phyloP scores from a whole-genome alignment of 2,888 invertebrate species.

The Philereme vetulata region DNA sequence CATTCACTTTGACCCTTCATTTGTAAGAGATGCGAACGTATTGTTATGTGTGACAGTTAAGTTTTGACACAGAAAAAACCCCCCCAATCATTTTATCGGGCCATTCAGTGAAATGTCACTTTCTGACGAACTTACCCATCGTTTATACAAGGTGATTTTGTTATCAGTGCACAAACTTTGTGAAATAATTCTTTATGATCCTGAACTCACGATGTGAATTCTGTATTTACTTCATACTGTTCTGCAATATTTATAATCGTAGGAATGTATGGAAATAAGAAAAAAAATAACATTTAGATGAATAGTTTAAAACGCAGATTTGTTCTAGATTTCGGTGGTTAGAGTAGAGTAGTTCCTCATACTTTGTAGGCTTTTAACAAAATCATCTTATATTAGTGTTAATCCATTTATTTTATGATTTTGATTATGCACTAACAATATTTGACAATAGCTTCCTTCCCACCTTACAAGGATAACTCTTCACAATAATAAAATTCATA shows the following conservation, averaged over 20 bases:
- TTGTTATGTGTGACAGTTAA: slow-evolving; percentile 29
- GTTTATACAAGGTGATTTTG: slow-evolving; percentile 23
- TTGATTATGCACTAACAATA: slow-evolving; percentile 70
- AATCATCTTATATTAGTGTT: slow-evolving; percentile 51
- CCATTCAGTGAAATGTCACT: slow-evolving; percentile 65
- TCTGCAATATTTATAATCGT: too few relatives aligned
- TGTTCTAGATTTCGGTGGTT: too few relatives aligned
- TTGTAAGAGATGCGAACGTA: slow-evolving; percentile 19
- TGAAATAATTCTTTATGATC: too few relatives aligned
- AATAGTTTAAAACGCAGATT: too few relatives aligned
- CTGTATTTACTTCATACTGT: too few relatives aligned
- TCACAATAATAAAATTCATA: slow-evolving; percentile 64
- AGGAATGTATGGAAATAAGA: too few relatives aligned
- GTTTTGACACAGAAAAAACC: slow-evolving; percentile 36
- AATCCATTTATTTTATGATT: slow-evolving; percentile 68
- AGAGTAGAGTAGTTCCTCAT: too few relatives aligned
- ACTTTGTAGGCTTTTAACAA: neutral
- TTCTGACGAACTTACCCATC: slow-evolving; percentile 61
- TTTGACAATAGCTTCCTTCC: slow-evolving; percentile 51
- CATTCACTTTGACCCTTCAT: slow-evolving; percentile 12
- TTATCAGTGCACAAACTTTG: neutral
- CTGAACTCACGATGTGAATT: too few relatives aligned
- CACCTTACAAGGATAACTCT: slow-evolving; percentile 69
- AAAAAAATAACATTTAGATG: too few relatives aligned
- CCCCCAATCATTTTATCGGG: slow-evolving; percentile 52